Evolutionary conservation across 2,113 vertebrate genomes (phyloP).

Genomic region (Bubalus kerabau): DNA sequence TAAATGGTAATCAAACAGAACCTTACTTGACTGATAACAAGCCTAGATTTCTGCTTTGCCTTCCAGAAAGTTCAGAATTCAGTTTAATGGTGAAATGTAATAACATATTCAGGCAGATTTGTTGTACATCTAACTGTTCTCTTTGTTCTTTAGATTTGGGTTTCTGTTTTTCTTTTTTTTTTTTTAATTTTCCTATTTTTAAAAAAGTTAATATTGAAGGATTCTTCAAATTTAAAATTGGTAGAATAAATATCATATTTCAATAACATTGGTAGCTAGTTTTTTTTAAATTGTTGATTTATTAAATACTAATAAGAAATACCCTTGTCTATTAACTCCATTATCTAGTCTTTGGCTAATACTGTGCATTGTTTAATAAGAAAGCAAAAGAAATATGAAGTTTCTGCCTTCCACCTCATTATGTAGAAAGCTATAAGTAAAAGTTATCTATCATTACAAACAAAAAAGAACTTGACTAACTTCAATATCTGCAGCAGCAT

Average conservation of each 20-base stretch:
- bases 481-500: not conserved
- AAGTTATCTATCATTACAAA: not conserved
- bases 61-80: not conserved
- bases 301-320: not conserved
- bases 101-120: not conserved
- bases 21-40: not conserved
- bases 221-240: not conserved
- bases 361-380: no score
- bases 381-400: not conserved
- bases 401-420: not conserved
- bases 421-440: not conserved
- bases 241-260: not conserved
- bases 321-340: not conserved
- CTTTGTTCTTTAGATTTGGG: not conserved
- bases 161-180: not conserved
- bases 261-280: not conserved
- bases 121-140: not conserved
- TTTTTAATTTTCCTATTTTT: not conserved
- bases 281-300: no score
- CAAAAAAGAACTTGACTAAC: not conserved
- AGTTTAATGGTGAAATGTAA: not conserved
- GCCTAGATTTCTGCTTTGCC: not conserved
- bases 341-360: not conserved
- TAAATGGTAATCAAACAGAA: not conserved
- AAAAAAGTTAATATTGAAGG: not conserved